Evolutionary conservation across 2,113 vertebrate species (phyloP).

Genomic region (Euleptes europaea): DNA sequence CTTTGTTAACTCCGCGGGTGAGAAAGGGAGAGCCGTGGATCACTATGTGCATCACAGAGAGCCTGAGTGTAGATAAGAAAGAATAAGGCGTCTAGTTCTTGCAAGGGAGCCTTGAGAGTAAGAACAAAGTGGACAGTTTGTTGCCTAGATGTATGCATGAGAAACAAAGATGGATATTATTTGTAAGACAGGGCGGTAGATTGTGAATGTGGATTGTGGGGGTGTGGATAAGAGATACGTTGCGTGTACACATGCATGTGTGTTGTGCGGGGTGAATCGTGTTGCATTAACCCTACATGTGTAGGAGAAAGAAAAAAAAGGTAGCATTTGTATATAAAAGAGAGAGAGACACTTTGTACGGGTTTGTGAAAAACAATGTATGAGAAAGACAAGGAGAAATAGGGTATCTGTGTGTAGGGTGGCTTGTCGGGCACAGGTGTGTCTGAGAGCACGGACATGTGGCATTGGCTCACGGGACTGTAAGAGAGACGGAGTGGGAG

Average conservation of each 20-base stretch:
- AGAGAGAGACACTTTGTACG: background rate
- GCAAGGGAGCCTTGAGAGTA: background rate
- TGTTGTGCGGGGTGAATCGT: too few species aligned
- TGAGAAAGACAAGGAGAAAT: background rate
- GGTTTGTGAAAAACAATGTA: background rate
- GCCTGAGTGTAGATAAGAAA: background rate
- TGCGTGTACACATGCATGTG: too few species aligned
- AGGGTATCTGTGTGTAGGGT: background rate
- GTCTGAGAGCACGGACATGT: background rate
- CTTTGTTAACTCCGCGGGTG: background rate
- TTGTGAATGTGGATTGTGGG: background rate
- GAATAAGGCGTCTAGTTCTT: background rate
- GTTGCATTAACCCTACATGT: background rate
- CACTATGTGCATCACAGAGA: too few species aligned
- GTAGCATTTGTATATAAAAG: background rate
- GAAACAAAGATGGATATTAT: background rate
- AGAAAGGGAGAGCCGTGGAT: background rate
- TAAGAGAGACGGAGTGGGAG: background rate
- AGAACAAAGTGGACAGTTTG: background rate
- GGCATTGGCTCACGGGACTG: background rate
- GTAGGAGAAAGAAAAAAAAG: background rate
- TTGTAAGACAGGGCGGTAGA: background rate
- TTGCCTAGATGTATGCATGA: background rate
- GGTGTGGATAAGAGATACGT: background rate
- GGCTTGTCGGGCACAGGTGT: background rate